phyloP scores from a whole-genome alignment of 1,140 invertebrate genomes.

The Tetramorium parvispinum region DNA sequence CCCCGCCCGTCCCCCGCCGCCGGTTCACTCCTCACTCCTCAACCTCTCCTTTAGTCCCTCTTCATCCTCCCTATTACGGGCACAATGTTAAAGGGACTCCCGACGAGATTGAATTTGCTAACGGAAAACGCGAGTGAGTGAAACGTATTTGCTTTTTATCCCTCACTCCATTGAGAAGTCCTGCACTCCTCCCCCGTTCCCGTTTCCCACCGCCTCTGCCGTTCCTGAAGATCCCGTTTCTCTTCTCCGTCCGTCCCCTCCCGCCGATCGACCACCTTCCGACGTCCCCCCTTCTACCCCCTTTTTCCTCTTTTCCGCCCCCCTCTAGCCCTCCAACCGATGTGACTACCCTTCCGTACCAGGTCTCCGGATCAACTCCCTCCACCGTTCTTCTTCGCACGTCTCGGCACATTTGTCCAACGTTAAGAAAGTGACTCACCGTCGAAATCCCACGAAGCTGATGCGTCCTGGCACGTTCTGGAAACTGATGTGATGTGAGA shows the following conservation, averaged over 20 bases:
- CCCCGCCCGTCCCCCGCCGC: conserved; percentile 56
- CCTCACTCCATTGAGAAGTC: conserved; percentile 82
- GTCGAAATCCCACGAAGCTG: conserved; percentile 76
- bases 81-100: conserved; percentile 84
- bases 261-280: conserved; percentile 55
- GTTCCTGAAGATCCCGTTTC: conserved; percentile 52
- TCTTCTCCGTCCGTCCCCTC: conserved; percentile 7
- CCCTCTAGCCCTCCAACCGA: conserved; percentile 5
- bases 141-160: conserved; percentile 85
- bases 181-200: conserved; percentile 67
- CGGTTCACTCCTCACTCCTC: conserved; percentile 73
- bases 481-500: conserved; percentile 68
- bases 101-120: conserved; percentile 85
- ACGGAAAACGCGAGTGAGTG: conserved; percentile 84
- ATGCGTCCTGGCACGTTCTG: conserved; percentile 70
- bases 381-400: conserved; percentile 65
- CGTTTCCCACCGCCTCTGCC: conserved; percentile 49
- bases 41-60: conserved; percentile 74
- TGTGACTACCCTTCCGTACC: conserved; percentile 60
- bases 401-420: conserved; percentile 79
- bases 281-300: background rate
- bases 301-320: background rate
- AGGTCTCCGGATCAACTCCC: conserved; percentile 53
- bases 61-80: conserved; percentile 84
- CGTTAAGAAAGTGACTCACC: conserved; percentile 77